phyloP scores from a whole-genome alignment of 2,113 vertebrate genomes.

The Nanorana parkeri region DNA sequence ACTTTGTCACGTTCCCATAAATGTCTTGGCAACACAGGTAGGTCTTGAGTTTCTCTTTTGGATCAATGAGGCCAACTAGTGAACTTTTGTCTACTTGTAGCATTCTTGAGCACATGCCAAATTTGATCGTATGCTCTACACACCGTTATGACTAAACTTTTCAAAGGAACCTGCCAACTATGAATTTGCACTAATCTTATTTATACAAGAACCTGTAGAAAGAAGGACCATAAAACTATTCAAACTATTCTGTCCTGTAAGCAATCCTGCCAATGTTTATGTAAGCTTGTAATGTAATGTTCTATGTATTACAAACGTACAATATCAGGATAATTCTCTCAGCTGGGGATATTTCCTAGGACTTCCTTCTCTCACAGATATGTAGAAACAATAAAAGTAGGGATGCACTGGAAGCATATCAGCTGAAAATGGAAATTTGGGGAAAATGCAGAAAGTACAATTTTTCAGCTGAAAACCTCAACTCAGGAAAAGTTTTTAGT shows the following conservation, averaged over 20 bases:
- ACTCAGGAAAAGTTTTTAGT: too few relatives aligned
- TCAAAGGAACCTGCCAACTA: conserved; percentile 6
- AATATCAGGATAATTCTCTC: conserved; percentile 5
- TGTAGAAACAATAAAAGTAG: too few relatives aligned
- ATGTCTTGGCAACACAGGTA: conserved; percentile 47
- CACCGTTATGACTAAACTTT: neutral
- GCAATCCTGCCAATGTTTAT: neutral
- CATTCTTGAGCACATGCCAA: conserved; percentile 56
- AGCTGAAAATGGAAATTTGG: too few relatives aligned
- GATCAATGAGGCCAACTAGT: conserved; percentile 43
- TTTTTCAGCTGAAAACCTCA: too few relatives aligned
- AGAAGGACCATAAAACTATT: neutral
- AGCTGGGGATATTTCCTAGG: too few relatives aligned
- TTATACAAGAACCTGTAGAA: neutral
- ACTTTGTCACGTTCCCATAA: conserved; percentile 40
- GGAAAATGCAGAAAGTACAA: too few relatives aligned
- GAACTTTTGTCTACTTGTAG: conserved; percentile 33
- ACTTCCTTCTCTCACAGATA: too few relatives aligned
- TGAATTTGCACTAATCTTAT: neutral
- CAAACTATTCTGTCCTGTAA: conserved; percentile 6
- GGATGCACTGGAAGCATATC: too few relatives aligned
- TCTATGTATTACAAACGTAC: neutral
- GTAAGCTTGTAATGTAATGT: too few relatives aligned
- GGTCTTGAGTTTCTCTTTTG: conserved; percentile 28
- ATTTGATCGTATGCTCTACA: conserved; percentile 36